A percentile compares a stretch with the other conserved stretches of the same genome.
Evolutionary conservation across 1,140 invertebrate genomes (phyloP).

Genomic region (Drosophila erecta): DNA sequence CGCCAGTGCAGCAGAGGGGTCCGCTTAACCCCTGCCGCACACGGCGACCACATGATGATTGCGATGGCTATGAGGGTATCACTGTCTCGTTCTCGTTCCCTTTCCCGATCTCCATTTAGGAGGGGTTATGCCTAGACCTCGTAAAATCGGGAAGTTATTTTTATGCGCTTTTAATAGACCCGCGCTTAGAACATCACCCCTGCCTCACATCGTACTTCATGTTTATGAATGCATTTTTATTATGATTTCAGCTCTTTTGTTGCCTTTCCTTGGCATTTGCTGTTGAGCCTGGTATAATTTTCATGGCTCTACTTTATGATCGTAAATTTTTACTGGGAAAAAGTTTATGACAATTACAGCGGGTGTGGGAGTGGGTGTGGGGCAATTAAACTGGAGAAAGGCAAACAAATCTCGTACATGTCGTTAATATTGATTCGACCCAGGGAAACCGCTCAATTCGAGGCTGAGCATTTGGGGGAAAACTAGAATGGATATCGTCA

Average conservation of each 20-base stretch:
- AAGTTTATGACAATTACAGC: constrained; percentile 60
- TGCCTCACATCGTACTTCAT: constrained; percentile 68
- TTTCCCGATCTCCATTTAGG: background rate
- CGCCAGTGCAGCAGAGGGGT: constrained; percentile 45
- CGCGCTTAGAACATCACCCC: constrained; percentile 57
- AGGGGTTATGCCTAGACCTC: constrained; percentile 46
- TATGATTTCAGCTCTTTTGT: constrained; percentile 63
- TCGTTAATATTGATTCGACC: constrained; percentile 71
- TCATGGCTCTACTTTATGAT: constrained; percentile 65
- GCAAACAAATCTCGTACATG: constrained; percentile 49
- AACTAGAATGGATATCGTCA: constrained; percentile 32
- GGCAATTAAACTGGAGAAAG: constrained; percentile 28
- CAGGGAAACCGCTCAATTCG: constrained; percentile 32
- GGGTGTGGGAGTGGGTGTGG: background rate
- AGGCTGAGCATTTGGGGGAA: constrained; percentile 7
- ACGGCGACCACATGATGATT: constrained; percentile 55
- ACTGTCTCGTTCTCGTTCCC: constrained; percentile 19
- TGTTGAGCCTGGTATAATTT: constrained; percentile 59
- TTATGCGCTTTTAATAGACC: constrained; percentile 83
- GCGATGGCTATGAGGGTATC: constrained; percentile 44
- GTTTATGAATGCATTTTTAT: constrained; percentile 82
- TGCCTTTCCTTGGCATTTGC: constrained; percentile 32
- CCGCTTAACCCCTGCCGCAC: constrained; percentile 19
- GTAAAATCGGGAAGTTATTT: constrained; percentile 78
- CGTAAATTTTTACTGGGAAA: constrained; percentile 52